Evolutionary conservation across 2,888 invertebrate species (phyloP), one percentile per base, ranked within the genome.

Genomic region (Osmoderma eremita): DNA sequence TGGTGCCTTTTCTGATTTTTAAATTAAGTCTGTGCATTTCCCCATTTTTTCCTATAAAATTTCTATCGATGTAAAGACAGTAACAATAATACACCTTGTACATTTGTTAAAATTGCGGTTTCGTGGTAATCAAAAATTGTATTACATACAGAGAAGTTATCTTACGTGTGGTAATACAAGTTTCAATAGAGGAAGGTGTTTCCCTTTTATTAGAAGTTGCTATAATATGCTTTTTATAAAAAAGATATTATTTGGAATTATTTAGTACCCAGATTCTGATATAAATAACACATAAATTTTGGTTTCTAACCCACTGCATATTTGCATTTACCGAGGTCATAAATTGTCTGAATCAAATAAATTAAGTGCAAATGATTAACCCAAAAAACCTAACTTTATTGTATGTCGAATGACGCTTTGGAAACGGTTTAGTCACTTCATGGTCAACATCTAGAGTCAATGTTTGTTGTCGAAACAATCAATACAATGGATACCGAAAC

Each of bases 371-470:
- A n/a, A n/a, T n/a, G n/a, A n/a, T n/a, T n/a, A 6, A 30, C 1
- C 6, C 10, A 30, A 30, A 30, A 15, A 5, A 3, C 8, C 15
- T 45, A 15, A 45, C 13, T 8, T 1, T 39, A 39, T 54, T 39
- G 17, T 2, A 39, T 3, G n/a, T 8, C 8, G 6, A 10, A 39
- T 13, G 36, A 17, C 18, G 12, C 20, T 18, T 39, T 39, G 17
- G 18, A 54, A 39, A 39, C 3, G 39, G 54, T n/a, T n/a, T n/a
- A n/a, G n/a, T 39, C 54, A 39, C 39, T 54, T 54, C 54, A n/a
- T 39, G 39, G 54, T 54, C 54, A 54, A 54, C n/a, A 39, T 54
- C 39, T 38, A 39, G 20, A 17, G 54, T 54, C 39, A 54, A 54
- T 39, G 39, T 54, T 38, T 54, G 39, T 54, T 45, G 45, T 15